phyloP scores from a whole-genome alignment of 1,140 invertebrate species.

The Lepidotrigona ventralis region DNA sequence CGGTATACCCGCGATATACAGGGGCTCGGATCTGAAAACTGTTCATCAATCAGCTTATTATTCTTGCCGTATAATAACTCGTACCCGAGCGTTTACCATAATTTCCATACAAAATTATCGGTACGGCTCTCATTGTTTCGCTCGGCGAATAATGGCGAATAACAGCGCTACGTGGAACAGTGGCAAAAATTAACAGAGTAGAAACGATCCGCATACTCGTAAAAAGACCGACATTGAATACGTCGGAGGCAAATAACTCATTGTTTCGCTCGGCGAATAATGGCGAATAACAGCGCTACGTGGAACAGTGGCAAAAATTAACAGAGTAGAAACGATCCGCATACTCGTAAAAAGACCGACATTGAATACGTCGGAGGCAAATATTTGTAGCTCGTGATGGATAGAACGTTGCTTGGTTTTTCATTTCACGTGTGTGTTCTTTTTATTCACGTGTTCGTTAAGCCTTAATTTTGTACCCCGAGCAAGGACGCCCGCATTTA shows the following conservation, averaged over 20 bases:
- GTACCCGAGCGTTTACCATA: conserved; percentile 11
- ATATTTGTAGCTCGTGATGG: neutral
- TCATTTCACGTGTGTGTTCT: neutral
- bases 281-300: too few species aligned
- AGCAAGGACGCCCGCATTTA: conserved; percentile 26
- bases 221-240: too few species aligned
- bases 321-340: neutral
- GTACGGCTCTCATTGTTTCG: conserved; percentile 19
- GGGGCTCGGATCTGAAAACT: neutral
- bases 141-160: neutral
- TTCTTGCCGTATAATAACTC: neutral
- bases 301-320: neutral
- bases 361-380: too few species aligned
- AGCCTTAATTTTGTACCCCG: neutral
- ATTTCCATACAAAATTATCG: conserved; percentile 29
- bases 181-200: neutral
- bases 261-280: conserved; percentile 22
- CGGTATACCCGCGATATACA: neutral
- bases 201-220: neutral
- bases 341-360: too few species aligned
- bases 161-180: neutral
- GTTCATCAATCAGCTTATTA: conserved; percentile 12
- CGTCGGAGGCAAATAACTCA: too few species aligned
- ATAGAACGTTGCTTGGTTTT: neutral
- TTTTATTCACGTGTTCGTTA: neutral